Evolutionary conservation across 2,113 vertebrate species (phyloP).

Genomic region (Brevimyrus niger): DNA sequence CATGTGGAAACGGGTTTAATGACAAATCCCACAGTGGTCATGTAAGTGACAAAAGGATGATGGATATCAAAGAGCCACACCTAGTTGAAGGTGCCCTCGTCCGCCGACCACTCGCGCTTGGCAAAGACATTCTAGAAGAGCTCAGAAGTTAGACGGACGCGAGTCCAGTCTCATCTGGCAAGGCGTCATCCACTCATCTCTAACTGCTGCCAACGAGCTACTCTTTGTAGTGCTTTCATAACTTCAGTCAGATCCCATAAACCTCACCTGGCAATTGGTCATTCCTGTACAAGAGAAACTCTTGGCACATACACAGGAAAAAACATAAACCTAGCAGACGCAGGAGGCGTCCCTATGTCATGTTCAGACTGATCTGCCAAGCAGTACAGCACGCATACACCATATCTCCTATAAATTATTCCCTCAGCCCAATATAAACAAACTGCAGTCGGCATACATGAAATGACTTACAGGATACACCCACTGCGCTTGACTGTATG

Average conservation of each 20-base stretch:
- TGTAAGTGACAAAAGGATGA: conserved; percentile 38
- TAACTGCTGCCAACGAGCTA: conserved; percentile 12
- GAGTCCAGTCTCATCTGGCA: conserved; percentile 14
- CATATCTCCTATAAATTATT: neutral
- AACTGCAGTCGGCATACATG: neutral
- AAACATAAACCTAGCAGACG: conserved; percentile 14
- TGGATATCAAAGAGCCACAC: conserved; percentile 31
- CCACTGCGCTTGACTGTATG: neutral
- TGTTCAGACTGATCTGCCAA: conserved; percentile 23
- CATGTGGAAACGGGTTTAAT: conserved; percentile 33
- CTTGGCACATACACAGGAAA: conserved; percentile 8
- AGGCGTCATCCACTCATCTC: conserved; percentile 11
- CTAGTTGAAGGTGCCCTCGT: conserved; percentile 34
- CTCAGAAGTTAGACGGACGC: conserved; percentile 42
- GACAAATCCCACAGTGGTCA: conserved; percentile 36
- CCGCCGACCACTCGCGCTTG: conserved; percentile 45
- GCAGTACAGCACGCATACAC: neutral
- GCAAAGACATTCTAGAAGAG: conserved; percentile 20
- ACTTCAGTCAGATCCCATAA: conserved; percentile 15
- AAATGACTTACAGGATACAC: neutral
- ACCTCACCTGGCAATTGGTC: conserved; percentile 19
- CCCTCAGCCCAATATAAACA: neutral
- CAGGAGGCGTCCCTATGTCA: conserved; percentile 8
- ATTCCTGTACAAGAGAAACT: conserved; percentile 22
- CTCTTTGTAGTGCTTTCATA: conserved; percentile 23